Percentiles rank a stretch among this genome's conserved stretches.
Conservation (phyloP, 2,888 invertebrate species). For the Drosophila nigricruria region DNA sequence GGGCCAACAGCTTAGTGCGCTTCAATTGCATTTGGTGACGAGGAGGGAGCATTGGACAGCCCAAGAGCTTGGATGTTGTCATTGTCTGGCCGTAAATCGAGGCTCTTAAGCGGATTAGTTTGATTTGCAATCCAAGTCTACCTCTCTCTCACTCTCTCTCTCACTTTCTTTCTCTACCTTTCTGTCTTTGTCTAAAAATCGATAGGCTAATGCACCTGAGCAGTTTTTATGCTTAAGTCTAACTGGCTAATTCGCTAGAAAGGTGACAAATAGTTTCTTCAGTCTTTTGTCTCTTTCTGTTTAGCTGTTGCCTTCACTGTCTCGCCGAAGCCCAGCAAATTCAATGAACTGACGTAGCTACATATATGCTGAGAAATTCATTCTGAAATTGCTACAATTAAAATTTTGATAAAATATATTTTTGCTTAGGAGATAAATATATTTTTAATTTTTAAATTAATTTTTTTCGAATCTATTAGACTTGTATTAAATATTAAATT, state of each 20-base stretch:
- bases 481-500: too few relatives aligned
- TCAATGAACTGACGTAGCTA: neutral
- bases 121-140: conserved; percentile 57
- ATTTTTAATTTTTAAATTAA: too few relatives aligned
- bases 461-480: too few relatives aligned
- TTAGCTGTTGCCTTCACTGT: neutral
- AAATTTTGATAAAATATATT: neutral
- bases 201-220: conserved; percentile 70
- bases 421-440: too few relatives aligned
- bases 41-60: neutral
- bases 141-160: conserved; percentile 7
- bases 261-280: conserved; percentile 18
- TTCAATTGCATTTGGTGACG: conserved; percentile 25
- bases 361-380: neutral
- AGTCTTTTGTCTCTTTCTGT: neutral
- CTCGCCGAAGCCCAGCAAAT: conserved; percentile 13
- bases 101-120: conserved; percentile 77
- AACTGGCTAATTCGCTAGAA: conserved; percentile 46
- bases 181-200: conserved; percentile 50
- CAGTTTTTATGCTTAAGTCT: conserved; percentile 27
- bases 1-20: conserved; percentile 57
- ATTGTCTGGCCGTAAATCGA: conserved; percentile 64
- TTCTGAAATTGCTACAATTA: neutral
- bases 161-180: neutral
- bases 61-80: conserved; percentile 19